Evolutionary conservation across 2,888 invertebrate species (phyloP).

Genomic region (Dyspetes luteomarginatus): DNA sequence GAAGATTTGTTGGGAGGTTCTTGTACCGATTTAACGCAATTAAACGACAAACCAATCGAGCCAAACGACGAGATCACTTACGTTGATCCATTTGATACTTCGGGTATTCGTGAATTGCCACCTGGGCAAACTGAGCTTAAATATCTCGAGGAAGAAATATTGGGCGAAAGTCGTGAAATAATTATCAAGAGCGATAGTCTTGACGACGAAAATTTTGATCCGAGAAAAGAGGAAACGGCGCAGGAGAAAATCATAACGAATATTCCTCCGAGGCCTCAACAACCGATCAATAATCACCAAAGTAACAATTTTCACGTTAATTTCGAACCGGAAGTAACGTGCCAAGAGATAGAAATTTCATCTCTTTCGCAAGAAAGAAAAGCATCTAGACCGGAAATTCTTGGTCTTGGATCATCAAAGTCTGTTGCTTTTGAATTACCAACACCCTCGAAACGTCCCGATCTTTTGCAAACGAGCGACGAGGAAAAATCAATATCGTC

Average conservation of each 20-base stretch:
- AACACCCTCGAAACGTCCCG: slow-evolving; percentile 83
- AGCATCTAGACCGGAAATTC: slow-evolving; percentile 87
- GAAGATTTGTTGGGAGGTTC: slow-evolving; percentile 91
- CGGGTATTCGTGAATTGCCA: slow-evolving; percentile 88
- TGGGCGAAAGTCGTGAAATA: slow-evolving; percentile 82
- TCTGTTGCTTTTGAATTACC: slow-evolving; percentile 87
- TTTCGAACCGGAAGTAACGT: slow-evolving; percentile 67
- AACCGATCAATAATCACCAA: too few relatives aligned
- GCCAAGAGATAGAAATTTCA: slow-evolving; percentile 4
- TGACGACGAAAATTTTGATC: slow-evolving; percentile 93
- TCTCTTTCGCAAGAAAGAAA: slow-evolving; percentile 75
- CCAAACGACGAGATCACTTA: slow-evolving; percentile 87
- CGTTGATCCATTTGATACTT: slow-evolving; percentile 95
- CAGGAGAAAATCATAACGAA: slow-evolving; percentile 64
- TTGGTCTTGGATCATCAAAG: slow-evolving; percentile 81
- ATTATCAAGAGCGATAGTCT: slow-evolving; percentile 82
- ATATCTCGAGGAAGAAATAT: slow-evolving; percentile 90
- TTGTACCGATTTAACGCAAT: slow-evolving; percentile 89
- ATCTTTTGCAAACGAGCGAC: slow-evolving; percentile 85
- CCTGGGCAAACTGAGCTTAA: slow-evolving; percentile 92
- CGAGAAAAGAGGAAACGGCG: slow-evolving; percentile 83
- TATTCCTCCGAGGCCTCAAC: slow-evolving; percentile 67
- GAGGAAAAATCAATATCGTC: slow-evolving; percentile 86
- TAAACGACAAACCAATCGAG: slow-evolving; percentile 88
- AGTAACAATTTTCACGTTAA: slow-evolving; percentile 66